Base-by-base conservation (phyloP, 2,797 vertebrate species). In the Argyrosomus regius region DNA sequence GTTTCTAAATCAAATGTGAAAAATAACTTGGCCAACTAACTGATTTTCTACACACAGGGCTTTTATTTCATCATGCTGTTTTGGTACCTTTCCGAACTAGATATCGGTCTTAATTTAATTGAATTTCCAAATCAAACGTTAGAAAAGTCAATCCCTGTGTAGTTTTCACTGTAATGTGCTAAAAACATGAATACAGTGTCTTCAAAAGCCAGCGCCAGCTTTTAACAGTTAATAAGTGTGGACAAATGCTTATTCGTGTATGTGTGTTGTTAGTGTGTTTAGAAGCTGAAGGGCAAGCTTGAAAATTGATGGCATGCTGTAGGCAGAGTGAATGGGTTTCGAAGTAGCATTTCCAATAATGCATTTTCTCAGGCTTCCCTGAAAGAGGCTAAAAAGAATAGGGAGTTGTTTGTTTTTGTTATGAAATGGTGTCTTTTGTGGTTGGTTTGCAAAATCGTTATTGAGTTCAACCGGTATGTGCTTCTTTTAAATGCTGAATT, bases 311-410 rank as follows among this genome's bases (percentile, higher is more conserved):
- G 75, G 61, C 79, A 82, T 48, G 64, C 75, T 78, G 52, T 73
- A 52, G 65, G 73, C 68, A 71, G 39, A 72, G 46, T 77, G 53
- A 70, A 78, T 77, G 62, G 61, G 50, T 88, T 78, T 65, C 46
- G 65, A 75, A 77, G 77, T 62, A 67, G 57, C 39, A 72, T 78
- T 82, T 87, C 70, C 83, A 80, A 75, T 88, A 79, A 77, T 83
- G 70, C 26, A 48, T 87, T 86, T 88, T 82, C 71, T 75, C 69
- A 22, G 48, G 52, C 50, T 74, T 75, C 62, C 17, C 68, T 64
- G 52, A 78, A 80, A 85, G 77, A 70, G 45, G 35, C 20, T 65
- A 53, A 53, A 63, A 74, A 49, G 63, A 87, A 77, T 4, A 66
- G 22, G 22, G 66, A 61, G 49, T 54, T 80, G 59, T 84, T 77